These are phyloP conservation scores for Pleuronectes platessa DNA, from an alignment of 2,113 vertebrate species.

Conservation along the genomic window DNA sequence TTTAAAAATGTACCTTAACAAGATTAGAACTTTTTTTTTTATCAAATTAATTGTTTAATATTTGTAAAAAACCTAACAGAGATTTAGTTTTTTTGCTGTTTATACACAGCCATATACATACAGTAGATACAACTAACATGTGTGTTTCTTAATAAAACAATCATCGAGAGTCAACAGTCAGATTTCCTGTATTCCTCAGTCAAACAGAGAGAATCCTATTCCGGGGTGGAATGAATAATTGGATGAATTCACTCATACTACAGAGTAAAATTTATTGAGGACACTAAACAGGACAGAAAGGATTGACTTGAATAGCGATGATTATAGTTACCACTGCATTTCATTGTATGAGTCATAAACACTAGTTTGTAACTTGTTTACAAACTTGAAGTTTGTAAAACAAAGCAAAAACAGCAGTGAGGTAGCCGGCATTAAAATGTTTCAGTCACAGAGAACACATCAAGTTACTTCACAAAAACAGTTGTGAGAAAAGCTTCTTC, in stretches of 20 bases:
- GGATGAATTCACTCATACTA: neutral
- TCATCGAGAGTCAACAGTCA: neutral
- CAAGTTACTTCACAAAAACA: slow-evolving; percentile 14
- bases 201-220: neutral
- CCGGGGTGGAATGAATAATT: neutral
- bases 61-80: too few relatives aligned
- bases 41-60: too few relatives aligned
- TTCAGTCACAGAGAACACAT: neutral
- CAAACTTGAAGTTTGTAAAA: neutral
- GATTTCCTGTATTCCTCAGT: neutral
- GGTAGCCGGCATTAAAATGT: neutral
- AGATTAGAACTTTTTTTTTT: neutral
- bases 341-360: slow-evolving; percentile 8
- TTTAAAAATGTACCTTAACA: too few relatives aligned
- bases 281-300: neutral
- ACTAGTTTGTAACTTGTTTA: neutral
- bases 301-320: slow-evolving; percentile 21
- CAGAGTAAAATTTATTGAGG: neutral
- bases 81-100: too few relatives aligned
- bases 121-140: too few relatives aligned
- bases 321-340: slow-evolving; percentile 24
- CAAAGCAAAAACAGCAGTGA: neutral
- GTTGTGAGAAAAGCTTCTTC: slow-evolving; percentile 37
- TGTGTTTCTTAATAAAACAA: neutral
- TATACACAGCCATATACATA: too few relatives aligned